These are phyloP conservation scores for Orchesella flavescens DNA, from an alignment of 2,888 invertebrate genomes.

Conservation along the genomic window DNA sequence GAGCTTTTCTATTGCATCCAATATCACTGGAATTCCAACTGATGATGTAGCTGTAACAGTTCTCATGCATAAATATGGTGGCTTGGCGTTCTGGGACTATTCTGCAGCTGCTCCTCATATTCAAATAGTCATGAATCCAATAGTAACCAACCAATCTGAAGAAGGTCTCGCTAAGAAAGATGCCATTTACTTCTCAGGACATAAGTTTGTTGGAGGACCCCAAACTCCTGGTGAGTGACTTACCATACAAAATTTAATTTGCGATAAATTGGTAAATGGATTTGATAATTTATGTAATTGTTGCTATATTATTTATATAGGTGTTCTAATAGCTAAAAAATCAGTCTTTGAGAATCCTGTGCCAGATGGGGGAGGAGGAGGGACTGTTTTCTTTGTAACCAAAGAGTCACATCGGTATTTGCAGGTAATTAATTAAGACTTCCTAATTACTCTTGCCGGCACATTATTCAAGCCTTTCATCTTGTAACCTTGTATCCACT, in stretches of 20 bases:
- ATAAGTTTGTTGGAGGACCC: conserved; percentile 92
- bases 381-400: conserved; percentile 78
- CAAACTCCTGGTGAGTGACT: conserved; percentile 82
- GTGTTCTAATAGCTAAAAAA: conserved; percentile 81
- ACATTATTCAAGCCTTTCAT: conserved; percentile 5
- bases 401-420: conserved; percentile 76
- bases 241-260: too few species aligned
- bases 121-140: conserved; percentile 88
- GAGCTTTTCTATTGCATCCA: conserved; percentile 90
- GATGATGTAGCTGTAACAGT: conserved; percentile 88
- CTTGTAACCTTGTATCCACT: neutral
- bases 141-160: conserved; percentile 76
- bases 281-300: neutral
- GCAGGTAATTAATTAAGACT: conserved; percentile 75
- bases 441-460: conserved; percentile 28
- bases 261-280: neutral
- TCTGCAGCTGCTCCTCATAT: conserved; percentile 87
- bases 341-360: conserved; percentile 76
- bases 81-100: conserved; percentile 86
- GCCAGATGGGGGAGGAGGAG: conserved; percentile 77
- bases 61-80: conserved; percentile 75
- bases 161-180: conserved; percentile 85
- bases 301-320: conserved; percentile 73
- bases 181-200: conserved; percentile 92
- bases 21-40: conserved; percentile 88